Conservation (phyloP, 2,113 vertebrate genomes). For the human (Homo sapiens) region GRCh38 chr21:21061001-21061500, state of each 20-base stretch:
- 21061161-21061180: background rate
- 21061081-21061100: background rate
- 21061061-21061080: background rate
- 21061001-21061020: background rate
- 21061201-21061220: background rate
- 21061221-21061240: background rate
- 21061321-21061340: background rate
- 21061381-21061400: background rate
- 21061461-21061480: background rate
- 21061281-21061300: background rate
- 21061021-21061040: background rate
- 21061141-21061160: background rate
- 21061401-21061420: background rate
- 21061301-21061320: background rate
- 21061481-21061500: background rate
- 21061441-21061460: background rate
- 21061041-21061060: background rate
- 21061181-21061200: background rate
- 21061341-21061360: background rate
- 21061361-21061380: background rate
- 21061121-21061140: background rate
- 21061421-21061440: background rate
- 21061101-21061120: background rate
- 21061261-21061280: background rate
- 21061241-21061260: constrained; percentile 28